These are phyloP conservation scores for Lucilia sericata DNA, from an alignment of 1,140 invertebrate species.

Conservation along the genomic window DNA sequence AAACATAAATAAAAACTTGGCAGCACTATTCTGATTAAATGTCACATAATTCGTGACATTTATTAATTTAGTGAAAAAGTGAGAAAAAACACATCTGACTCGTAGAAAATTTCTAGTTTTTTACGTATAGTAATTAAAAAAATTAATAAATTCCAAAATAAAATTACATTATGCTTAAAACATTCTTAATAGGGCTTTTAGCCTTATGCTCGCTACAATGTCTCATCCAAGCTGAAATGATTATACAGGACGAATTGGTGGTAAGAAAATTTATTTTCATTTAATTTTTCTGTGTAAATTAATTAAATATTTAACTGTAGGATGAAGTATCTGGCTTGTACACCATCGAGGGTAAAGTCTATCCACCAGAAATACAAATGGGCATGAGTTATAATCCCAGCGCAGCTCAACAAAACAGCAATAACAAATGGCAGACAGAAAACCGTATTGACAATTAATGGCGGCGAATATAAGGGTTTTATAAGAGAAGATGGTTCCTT, in stretches of 20 bases:
- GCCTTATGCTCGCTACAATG: neutral
- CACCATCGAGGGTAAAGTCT: constrained; percentile 85
- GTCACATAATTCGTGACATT: neutral
- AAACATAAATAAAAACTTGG: neutral
- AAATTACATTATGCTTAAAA: neutral
- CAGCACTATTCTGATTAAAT: neutral
- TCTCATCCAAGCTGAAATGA: neutral
- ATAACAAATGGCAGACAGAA: constrained; percentile 77
- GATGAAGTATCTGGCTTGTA: constrained; percentile 61
- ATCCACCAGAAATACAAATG: constrained; percentile 72
- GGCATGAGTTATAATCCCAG: constrained; percentile 58
- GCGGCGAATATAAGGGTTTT: constrained; percentile 88
- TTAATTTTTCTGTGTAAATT: neutral
- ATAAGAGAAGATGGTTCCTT: constrained; percentile 95
- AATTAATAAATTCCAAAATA: neutral
- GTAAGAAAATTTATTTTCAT: neutral
- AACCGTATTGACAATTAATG: constrained; percentile 86
- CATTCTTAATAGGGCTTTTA: constrained; percentile 5
- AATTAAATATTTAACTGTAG: constrained; percentile 24
- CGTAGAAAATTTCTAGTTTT: neutral
- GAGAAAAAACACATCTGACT: constrained; percentile 2
- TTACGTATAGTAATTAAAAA: neutral
- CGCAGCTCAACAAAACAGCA: constrained; percentile 54
- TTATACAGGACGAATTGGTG: constrained; percentile 31
- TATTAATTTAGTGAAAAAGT: neutral